Percentiles rank a stretch among this genome's conserved stretches.
Evolutionary conservation across 2,888 invertebrate genomes (phyloP).

Genomic region (Atethmia centrago): DNA sequence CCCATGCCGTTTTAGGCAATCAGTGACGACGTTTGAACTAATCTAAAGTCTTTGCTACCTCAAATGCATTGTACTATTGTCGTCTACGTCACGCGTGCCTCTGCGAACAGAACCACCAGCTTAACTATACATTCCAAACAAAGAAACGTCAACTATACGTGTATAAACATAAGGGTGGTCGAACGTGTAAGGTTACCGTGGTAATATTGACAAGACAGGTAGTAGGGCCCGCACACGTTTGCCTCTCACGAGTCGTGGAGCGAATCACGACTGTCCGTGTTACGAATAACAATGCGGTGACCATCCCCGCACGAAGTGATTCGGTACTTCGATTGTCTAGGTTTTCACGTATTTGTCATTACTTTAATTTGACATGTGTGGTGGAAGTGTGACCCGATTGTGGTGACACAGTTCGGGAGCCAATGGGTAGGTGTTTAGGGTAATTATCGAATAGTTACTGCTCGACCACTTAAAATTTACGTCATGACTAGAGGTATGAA

Average conservation of each 20-base stretch:
- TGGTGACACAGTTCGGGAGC: neutral
- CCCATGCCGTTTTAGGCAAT: slow-evolving; percentile 20
- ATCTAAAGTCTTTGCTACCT: slow-evolving; percentile 53
- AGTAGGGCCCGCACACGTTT: slow-evolving; percentile 68
- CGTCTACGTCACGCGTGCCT: slow-evolving; percentile 53
- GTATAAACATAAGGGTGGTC: slow-evolving; percentile 11
- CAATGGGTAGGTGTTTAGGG: neutral
- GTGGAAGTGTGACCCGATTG: slow-evolving; percentile 10
- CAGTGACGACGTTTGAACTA: slow-evolving; percentile 35
- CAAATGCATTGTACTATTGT: slow-evolving; percentile 57
- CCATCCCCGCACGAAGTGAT: slow-evolving; percentile 69
- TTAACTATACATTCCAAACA: neutral
- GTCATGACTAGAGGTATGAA: neutral
- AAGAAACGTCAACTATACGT: slow-evolving; percentile 14
- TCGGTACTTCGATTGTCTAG: slow-evolving; percentile 64
- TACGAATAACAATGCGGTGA: slow-evolving; percentile 70
- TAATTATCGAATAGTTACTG: neutral
- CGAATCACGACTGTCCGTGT: slow-evolving; percentile 70
- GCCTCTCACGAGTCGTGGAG: slow-evolving; percentile 69
- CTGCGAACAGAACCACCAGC: slow-evolving; percentile 33
- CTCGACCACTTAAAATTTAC: neutral
- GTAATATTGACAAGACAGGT: slow-evolving; percentile 67
- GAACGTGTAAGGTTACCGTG: slow-evolving; percentile 14
- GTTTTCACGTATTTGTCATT: slow-evolving; percentile 64
- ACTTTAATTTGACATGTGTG: slow-evolving; percentile 57